Evolutionary conservation across 2,888 invertebrate species (phyloP).

Genomic region (Phyllotreta cruciferae): DNA sequence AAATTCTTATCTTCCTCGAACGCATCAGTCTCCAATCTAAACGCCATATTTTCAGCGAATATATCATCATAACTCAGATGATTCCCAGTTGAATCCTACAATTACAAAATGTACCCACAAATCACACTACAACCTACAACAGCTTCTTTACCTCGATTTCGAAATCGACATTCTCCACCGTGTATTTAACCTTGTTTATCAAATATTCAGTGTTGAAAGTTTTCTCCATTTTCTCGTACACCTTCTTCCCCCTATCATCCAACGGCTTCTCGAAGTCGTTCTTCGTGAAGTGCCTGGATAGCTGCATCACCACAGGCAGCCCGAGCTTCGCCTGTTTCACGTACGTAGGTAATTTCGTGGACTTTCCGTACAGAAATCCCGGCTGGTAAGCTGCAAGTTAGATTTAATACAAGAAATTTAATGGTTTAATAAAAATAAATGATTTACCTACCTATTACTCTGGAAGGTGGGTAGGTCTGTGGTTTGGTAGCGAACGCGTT

Average conservation of each 20-base stretch:
- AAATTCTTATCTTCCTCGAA: slow-evolving; percentile 4
- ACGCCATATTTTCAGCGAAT: slow-evolving; percentile 26
- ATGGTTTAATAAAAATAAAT: not conserved
- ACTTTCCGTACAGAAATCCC: slow-evolving; percentile 23
- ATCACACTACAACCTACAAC: no score
- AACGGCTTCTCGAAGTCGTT: slow-evolving; percentile 12
- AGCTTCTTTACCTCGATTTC: slow-evolving; percentile 10
- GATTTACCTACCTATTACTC: slow-evolving; percentile 25
- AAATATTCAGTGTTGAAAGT: slow-evolving; percentile 16
- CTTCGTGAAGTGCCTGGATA: slow-evolving; percentile 21
- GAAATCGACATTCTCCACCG: slow-evolving; percentile 3
- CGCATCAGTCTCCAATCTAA: slow-evolving; percentile 21
- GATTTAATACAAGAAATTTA: slow-evolving; percentile 2
- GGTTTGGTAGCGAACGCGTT: slow-evolving; percentile 28
- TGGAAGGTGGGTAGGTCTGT: slow-evolving; percentile 17
- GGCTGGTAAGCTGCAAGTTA: slow-evolving; percentile 26
- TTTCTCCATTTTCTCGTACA: slow-evolving; percentile 16
- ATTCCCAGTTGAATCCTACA: slow-evolving; percentile 14
- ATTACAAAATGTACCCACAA: no score
- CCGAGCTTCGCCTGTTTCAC: slow-evolving; percentile 19
- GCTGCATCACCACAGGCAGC: slow-evolving; percentile 19
- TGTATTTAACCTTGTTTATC: slow-evolving; percentile 10
- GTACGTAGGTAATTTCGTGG: slow-evolving; percentile 18
- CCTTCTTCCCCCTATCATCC: not conserved
- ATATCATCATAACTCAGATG: slow-evolving; percentile 17